phyloP scores from a whole-genome alignment of 1,140 invertebrate genomes.

The Penaeus vannamei region DNA sequence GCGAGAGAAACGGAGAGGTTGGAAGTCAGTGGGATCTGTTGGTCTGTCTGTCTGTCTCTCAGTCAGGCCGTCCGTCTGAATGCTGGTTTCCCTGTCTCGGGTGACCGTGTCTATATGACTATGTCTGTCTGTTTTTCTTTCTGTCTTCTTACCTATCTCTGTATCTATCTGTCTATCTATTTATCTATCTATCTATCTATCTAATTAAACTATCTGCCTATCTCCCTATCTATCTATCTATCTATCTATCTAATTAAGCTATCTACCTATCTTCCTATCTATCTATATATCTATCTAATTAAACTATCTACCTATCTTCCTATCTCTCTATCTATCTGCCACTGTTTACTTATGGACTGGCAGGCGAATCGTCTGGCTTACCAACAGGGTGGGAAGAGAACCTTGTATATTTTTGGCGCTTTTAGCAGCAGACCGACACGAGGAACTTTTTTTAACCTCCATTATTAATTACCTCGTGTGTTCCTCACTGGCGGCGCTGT shows the following conservation, averaged over 20 bases:
- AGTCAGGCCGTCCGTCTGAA: neutral
- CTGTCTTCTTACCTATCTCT: neutral
- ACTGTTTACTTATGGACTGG: no score
- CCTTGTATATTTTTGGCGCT: no score
- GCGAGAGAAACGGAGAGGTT: neutral
- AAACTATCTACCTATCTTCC: neutral
- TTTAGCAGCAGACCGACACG: no score
- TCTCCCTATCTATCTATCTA: neutral
- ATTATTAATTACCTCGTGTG: neutral
- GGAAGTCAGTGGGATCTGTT: neutral
- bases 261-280: neutral
- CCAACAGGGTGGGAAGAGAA: neutral
- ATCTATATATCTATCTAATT: neutral
- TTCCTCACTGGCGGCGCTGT: neutral
- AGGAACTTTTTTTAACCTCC: neutral
- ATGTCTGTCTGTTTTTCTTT: constrained; percentile 18
- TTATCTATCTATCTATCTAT: neutral
- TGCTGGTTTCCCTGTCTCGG: neutral
- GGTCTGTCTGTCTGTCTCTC: neutral
- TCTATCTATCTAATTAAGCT: neutral
- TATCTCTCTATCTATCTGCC: neutral
- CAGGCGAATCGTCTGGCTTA: neutral
- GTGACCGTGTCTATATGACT: no score
- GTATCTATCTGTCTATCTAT: neutral
- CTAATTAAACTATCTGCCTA: no score